Base-by-base conservation (phyloP, 2,888 invertebrate genomes). In the Hypsopygia costalis region DNA sequence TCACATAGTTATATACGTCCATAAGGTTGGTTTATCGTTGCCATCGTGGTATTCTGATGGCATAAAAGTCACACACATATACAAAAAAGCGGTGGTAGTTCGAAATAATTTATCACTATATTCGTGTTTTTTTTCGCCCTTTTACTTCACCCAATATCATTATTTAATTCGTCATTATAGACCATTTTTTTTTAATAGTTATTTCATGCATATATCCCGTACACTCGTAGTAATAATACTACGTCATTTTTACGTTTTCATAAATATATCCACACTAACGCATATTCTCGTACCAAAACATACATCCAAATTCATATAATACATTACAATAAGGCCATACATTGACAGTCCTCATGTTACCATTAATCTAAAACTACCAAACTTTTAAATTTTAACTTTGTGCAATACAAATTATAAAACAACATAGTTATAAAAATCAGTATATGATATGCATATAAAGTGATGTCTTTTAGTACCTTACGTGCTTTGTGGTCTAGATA, bases 241-340 rank as follows among this genome's bases (percentile, higher is more conserved):
- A 25, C 25, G 25, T 16, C 4, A 2, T 16, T 4, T 6, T 25
- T 25, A 25, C 21, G 6, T 21, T 21, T 21, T 6, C 6, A 5
- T 21, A 3, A 21, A 3, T 5, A 8, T n/a, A 25, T 25, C 7
- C 6, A 25, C 6, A 6, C 25, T 7, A 25, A 3, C 7, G 3
- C n/a, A 25, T 6, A 25, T 25, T 8, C 25, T 6, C n/a, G 6
- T 25, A 25, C n/a, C 2, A 25, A 25, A 6, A 25, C 25, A 25
- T 25, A 16, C 16, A 16, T 16, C 16, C 4, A 2, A 16, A 16
- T 25, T 8, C 7, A 25, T 8, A 8, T 6, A 6, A 25, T n/a
- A 25, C 25, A 25, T 25, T 25, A 25, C 25, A 8, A 25, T 62
- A 65, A 65, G 65, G 65, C 65, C 55, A 54, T 53, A 47, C 43